Evolutionary conservation across 2,113 vertebrate species (phyloP).

Genomic region (Nycticebus coucang): DNA sequence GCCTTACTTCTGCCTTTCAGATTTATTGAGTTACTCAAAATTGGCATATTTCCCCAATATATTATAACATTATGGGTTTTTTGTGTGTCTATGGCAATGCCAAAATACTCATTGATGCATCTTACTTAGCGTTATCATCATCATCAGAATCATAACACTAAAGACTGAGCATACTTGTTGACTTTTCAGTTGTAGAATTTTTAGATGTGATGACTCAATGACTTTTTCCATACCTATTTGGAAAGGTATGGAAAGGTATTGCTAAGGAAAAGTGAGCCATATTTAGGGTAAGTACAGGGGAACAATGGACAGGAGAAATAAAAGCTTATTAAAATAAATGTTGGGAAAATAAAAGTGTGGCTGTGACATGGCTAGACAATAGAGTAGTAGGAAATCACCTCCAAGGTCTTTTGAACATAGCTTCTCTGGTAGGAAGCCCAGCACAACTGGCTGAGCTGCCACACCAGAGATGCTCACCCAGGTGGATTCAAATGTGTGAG

Average conservation of each 20-base stretch:
- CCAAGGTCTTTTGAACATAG: not conserved
- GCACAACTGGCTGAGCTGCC: not conserved
- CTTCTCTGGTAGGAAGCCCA: not conserved
- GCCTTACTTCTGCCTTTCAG: conserved; percentile 31
- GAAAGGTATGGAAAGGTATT: too few relatives aligned
- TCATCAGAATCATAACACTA: not conserved
- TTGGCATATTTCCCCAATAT: not conserved
- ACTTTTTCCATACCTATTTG: not conserved
- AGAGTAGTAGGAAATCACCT: not conserved
- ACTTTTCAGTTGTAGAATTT: not conserved
- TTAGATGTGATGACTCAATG: not conserved
- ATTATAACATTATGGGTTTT: not conserved
- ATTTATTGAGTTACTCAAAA: not conserved
- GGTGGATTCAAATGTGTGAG: not conserved
- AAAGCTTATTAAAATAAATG: not conserved
- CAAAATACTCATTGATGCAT: not conserved
- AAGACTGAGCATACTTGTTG: not conserved
- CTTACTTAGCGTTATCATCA: not conserved
- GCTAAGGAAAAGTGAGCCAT: not conserved
- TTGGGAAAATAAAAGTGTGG: not conserved
- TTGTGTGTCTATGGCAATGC: not conserved
- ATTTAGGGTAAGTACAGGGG: not conserved
- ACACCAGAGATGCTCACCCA: not conserved
- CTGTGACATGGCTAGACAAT: not conserved
- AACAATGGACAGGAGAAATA: not conserved